Evolutionary conservation across 2,888 invertebrate species (phyloP), one percentile per base, ranked within the genome.

Genomic region (Eumacrocentrus americanus): DNA sequence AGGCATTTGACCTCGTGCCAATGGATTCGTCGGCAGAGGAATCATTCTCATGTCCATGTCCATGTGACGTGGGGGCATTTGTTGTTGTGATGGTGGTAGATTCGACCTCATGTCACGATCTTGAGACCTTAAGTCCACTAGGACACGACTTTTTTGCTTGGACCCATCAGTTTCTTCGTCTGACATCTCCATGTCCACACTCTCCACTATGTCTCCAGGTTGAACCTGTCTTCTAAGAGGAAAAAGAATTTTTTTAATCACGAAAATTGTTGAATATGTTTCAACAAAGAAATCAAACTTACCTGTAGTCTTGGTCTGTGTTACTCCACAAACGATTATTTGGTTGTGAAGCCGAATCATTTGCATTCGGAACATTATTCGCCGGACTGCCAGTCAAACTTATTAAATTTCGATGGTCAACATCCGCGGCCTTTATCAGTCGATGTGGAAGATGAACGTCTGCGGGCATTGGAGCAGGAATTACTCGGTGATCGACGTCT

Each of bases 121-220:
- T 50, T 80, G 78, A 7, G 77, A 67, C 48, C 78, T 70, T 2
- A 79, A 66, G 47, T 80, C 80, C 2, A 80, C 78, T 6, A 79
- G 63, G 25, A 78, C 75, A 9, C 73, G 67, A 59, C 75, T 71
- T 23, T 72, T 72, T 61, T 77, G 77, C 57, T 76, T 76, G 29
- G 77, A 77, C 51, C 67, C 72, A 34, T 79, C 81, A 1, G 64
- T 71, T 68, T 92, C 92, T 47, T 93, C 93, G 70, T 93, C 93
- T 9, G 92, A 92, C 76, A 94, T 84, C 67, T 93, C 93, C 92
- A 93, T 93, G 67, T 94, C 93, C 61, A 92, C 89, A 74, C 89
- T 90, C 74, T 91, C 90, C 2, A 90, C 89, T 74, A 90, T 91
- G 71, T 91, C 91, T 9, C 86, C 80, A 5, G 77, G 73, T 63